These are phyloP conservation scores for Chrysodeixis includens DNA, from an alignment of 2,888 invertebrate genomes.

Conservation along the genomic window DNA sequence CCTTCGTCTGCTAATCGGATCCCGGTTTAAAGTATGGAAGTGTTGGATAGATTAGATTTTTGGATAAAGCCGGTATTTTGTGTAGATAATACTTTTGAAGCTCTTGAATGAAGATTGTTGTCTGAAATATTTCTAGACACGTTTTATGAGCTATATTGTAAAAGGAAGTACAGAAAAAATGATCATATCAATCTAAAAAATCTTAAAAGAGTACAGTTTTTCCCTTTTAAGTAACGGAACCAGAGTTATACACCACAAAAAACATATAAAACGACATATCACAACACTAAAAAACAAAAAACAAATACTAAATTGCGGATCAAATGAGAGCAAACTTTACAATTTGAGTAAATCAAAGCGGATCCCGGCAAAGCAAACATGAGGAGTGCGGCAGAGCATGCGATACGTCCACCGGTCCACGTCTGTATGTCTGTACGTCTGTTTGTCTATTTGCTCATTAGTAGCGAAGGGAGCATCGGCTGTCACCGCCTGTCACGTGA, in stretches of 20 bases:
- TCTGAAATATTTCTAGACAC: neutral
- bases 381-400: constrained; percentile 61
- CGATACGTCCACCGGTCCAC: constrained; percentile 54
- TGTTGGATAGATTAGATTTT: constrained; percentile 52
- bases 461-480: constrained; percentile 68
- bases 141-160: neutral
- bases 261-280: neutral
- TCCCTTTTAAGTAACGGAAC: no score
- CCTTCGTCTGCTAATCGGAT: constrained; percentile 60
- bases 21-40: constrained; percentile 42
- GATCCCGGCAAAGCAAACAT: constrained; percentile 59
- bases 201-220: no score
- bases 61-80: constrained; percentile 17
- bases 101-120: constrained; percentile 12
- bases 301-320: constrained; percentile 17
- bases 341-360: constrained; percentile 56
- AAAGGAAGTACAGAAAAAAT: neutral
- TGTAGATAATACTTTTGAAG: constrained; percentile 29
- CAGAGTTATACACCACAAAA: no score
- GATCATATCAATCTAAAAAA: no score
- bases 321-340: constrained; percentile 33
- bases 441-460: constrained; percentile 78
- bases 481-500: constrained; percentile 52
- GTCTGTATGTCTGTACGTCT: constrained; percentile 11
- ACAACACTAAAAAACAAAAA: constrained; percentile 8